These are phyloP conservation scores for Lordiphosa collinella DNA, from an alignment of 1,140 invertebrate genomes.

Conservation along the genomic window DNA sequence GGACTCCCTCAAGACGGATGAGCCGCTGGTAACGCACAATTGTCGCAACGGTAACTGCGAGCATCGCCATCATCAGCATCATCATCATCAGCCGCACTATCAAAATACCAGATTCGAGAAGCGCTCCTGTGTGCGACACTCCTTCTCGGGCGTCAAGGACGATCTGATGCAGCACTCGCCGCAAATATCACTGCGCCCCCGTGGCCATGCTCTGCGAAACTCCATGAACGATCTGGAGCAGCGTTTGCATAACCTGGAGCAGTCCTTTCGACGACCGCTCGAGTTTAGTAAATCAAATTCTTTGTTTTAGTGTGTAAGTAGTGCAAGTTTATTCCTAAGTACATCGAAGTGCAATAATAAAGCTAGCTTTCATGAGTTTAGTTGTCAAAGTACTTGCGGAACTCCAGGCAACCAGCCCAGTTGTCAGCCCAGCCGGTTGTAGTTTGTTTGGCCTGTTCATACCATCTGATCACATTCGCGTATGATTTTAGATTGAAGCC, in stretches of 20 bases:
- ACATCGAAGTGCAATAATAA: conserved; percentile 61
- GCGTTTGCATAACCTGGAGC: conserved; percentile 73
- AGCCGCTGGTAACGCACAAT: conserved; percentile 61
- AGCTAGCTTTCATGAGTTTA: neutral
- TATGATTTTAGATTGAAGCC: conserved; percentile 85
- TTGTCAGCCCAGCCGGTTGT: conserved; percentile 88
- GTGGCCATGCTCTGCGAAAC: conserved; percentile 69
- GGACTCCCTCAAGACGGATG: conserved; percentile 82
- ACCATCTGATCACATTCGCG: conserved; percentile 86
- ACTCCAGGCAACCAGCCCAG: conserved; percentile 63
- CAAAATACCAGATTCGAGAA: conserved; percentile 77
- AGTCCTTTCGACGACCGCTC: conserved; percentile 71
- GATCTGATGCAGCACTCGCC: conserved; percentile 75
- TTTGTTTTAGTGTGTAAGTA: conserved; percentile 56
- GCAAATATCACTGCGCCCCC: conserved; percentile 63
- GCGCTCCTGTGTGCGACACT: conserved; percentile 68
- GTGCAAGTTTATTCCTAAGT: conserved; percentile 50
- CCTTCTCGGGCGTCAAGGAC: conserved; percentile 78
- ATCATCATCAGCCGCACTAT: conserved; percentile 43
- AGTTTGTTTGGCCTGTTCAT: conserved; percentile 84
- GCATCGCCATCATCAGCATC: conserved; percentile 35
- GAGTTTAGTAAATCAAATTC: conserved; percentile 73
- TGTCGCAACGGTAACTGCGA: conserved; percentile 83
- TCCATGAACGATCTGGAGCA: conserved; percentile 78
- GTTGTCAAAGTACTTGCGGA: conserved; percentile 51